Evolutionary conservation across 92 coral and sea anemone species (phyloP).

Genomic region (Muricea muricata): DNA sequence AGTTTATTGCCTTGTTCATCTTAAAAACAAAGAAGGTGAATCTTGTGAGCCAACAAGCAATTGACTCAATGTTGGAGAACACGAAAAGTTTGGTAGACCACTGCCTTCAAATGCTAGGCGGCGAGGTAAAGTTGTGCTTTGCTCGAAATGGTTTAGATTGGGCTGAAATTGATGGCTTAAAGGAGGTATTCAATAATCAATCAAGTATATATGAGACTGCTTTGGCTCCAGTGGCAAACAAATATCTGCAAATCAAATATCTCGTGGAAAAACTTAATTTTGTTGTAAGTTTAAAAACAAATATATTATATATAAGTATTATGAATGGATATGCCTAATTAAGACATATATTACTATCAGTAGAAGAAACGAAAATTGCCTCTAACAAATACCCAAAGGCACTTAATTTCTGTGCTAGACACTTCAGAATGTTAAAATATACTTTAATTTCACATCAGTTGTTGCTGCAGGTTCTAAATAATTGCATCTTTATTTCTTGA

Average conservation of each 20-base stretch:
- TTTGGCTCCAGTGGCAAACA: conserved; percentile 15
- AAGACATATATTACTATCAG: too few relatives aligned
- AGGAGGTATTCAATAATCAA: neutral
- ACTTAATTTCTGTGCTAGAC: too few relatives aligned
- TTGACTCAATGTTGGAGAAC: neutral
- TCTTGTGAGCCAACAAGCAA: neutral
- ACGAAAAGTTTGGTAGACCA: neutral
- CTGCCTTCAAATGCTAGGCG: neutral
- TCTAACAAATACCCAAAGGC: too few relatives aligned
- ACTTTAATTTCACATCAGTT: too few relatives aligned
- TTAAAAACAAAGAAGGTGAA: conserved; percentile 10
- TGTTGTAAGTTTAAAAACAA: neutral
- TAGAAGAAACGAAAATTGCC: too few relatives aligned
- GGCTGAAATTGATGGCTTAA: neutral
- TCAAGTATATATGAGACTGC: neutral
- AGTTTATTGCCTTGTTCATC: conserved; percentile 1
- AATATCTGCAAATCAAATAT: neutral
- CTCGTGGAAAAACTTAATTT: neutral
- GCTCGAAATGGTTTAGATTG: conserved; percentile 13
- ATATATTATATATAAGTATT: too few relatives aligned
- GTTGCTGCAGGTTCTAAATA: too few relatives aligned
- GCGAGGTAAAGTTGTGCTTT: neutral
- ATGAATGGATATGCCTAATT: too few relatives aligned
- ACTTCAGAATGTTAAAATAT: too few relatives aligned
- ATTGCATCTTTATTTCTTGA: neutral